Percentiles rank a stretch among this genome's conserved stretches.
These are phyloP conservation scores for Hippopotamus amphibius DNA, from an alignment of 2,113 vertebrate genomes.

Conservation along the genomic window DNA sequence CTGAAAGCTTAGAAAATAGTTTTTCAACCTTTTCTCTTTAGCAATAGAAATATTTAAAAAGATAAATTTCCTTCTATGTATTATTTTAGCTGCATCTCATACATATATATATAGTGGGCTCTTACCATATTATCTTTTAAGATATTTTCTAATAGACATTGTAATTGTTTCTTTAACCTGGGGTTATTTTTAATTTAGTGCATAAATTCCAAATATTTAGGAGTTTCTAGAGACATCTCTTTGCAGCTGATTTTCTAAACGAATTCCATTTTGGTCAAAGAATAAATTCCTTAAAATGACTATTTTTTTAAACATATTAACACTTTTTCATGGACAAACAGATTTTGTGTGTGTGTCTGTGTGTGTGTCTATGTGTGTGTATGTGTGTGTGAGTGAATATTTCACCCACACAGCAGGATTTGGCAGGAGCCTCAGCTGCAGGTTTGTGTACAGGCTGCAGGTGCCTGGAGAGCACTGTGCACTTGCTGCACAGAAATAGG, in stretches of 20 bases:
- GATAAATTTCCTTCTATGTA: neutral
- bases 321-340: neutral
- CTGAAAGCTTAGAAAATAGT: neutral
- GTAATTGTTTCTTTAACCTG: neutral
- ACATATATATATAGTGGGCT: neutral
- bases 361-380: neutral
- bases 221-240: neutral
- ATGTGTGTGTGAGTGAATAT: neutral
- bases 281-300: neutral
- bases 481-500: no score
- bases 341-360: neutral
- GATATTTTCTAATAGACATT: neutral
- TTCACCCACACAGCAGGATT: neutral
- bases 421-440: neutral
- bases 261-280: neutral
- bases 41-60: neutral
- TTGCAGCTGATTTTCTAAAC: neutral
- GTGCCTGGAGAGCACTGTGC: no score
- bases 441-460: no score
- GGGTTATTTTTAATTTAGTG: neutral
- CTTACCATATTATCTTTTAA: neutral
- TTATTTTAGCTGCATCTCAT: neutral
- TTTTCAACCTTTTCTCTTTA: neutral
- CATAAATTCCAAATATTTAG: neutral
- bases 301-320: neutral